phyloP scores from a whole-genome alignment of 2,113 vertebrate species.

The Ifrita kowaldi region DNA sequence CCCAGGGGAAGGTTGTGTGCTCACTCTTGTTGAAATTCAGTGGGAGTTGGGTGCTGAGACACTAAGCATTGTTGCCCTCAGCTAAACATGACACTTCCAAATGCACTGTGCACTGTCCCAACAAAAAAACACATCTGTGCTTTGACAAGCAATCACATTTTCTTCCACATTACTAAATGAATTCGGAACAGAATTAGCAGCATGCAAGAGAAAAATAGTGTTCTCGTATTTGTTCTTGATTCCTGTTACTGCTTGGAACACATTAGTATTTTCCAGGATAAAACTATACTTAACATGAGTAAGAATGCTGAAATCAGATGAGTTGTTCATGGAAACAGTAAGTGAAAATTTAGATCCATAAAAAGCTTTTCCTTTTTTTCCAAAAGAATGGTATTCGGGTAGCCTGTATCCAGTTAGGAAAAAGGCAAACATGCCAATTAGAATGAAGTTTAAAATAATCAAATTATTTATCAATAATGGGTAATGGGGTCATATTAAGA shows the following conservation, averaged over 20 bases:
- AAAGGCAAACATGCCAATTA: background rate
- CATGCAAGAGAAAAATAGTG: background rate
- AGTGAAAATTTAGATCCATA: background rate
- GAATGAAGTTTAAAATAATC: background rate
- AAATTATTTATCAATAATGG: background rate
- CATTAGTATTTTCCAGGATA: background rate
- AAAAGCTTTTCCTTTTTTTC: background rate
- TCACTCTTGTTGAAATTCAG: conserved; percentile 41
- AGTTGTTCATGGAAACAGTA: background rate
- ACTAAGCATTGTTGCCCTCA: conserved; percentile 20
- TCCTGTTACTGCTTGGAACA: background rate
- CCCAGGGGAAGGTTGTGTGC: conserved; percentile 49
- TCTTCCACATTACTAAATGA: background rate
- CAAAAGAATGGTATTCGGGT: background rate
- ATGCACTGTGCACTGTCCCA: background rate
- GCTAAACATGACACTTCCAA: conserved; percentile 42
- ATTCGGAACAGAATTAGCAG: background rate
- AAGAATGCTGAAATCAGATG: background rate
- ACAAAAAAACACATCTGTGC: background rate
- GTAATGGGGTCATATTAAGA: background rate
- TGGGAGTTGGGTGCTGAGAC: conserved; percentile 32
- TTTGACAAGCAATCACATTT: conserved; percentile 30
- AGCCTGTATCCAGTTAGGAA: background rate
- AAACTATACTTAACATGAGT: background rate
- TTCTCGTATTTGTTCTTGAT: background rate